Base-by-base conservation (phyloP, 2,113 vertebrate species). In the Reinhardtius hippoglossoides region DNA sequence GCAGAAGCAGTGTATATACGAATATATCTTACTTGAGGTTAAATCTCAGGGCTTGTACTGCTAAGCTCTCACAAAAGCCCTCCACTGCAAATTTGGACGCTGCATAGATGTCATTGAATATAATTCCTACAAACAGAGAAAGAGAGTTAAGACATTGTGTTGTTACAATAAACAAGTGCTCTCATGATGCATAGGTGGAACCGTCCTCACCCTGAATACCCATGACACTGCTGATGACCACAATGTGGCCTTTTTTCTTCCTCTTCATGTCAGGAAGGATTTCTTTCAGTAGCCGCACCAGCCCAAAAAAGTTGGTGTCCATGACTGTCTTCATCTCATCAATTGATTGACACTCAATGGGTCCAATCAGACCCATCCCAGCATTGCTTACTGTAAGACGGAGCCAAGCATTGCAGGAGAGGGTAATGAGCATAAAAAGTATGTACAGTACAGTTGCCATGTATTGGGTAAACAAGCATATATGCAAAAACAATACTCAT, bases 21-120 rank as follows among this genome's bases (percentile, higher is more conserved):
- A 9, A 14, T n/a, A 9, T 12, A 31, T 74, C 96, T 95, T 94
- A 97, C 95, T 95, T 95, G 57, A 97, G 91, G 72, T 95, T 94
- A 88, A 97, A 97, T 78, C 95, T 95, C 80, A 96, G 84, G 10
- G 95, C 95, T 90, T 97, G 96, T 57, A 96, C 93, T 4, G 96
- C 96, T 64, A 97, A 91, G 81, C 96, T 96, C 87, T 97, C 96
- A 0, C 96, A 97, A 80, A 97, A 96, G n/a, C 95, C 95, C 86
- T 97, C 96, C 88, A 96, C 92, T 21, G 96, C 96, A 87, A 97
- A 96, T 83, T 96, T 97, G 20, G 96, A 96, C 2, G 96, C 96
- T 59, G 96, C 95, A 21, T 97, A 97, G 77, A 96, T 85, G n/a
- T 97, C 96, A 21, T 96, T 96, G 92, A 97, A 96, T 80, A 97